phyloP scores from a whole-genome alignment of 2,113 vertebrate genomes.

The Alectura lathami region DNA sequence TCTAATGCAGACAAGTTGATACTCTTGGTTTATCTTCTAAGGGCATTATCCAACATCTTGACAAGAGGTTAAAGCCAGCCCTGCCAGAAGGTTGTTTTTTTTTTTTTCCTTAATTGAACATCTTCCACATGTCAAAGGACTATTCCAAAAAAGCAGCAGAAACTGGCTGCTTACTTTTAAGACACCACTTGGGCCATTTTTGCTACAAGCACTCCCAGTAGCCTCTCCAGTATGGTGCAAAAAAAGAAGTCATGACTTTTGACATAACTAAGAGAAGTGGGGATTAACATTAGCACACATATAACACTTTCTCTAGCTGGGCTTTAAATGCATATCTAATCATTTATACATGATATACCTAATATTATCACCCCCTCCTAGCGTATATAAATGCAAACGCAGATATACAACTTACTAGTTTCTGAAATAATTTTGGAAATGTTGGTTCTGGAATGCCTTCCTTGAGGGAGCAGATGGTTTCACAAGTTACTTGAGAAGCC shows the following conservation, averaged over 20 bases:
- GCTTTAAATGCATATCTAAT: neutral
- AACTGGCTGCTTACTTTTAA: neutral
- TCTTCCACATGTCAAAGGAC: neutral
- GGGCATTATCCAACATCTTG: neutral
- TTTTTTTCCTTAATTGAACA: neutral
- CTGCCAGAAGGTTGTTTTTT: neutral
- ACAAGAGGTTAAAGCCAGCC: neutral
- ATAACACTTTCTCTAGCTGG: neutral
- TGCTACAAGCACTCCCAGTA: neutral
- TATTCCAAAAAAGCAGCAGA: neutral
- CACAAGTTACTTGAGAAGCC: neutral
- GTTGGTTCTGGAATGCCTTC: neutral
- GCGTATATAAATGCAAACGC: neutral
- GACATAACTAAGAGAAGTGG: neutral
- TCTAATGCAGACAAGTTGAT: neutral
- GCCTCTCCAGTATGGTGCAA: neutral
- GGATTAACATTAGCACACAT: neutral
- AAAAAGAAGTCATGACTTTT: neutral
- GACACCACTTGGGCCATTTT: accelerated
- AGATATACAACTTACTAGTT: neutral
- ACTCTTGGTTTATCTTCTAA: neutral
- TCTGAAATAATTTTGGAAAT: neutral
- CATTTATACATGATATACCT: neutral
- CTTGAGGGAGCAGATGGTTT: neutral
- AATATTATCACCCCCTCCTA: neutral